Percentiles rank a stretch among this genome's conserved stretches.
phyloP scores from a whole-genome alignment of 2,888 invertebrate species.

The Galerucella calmariensis region DNA sequence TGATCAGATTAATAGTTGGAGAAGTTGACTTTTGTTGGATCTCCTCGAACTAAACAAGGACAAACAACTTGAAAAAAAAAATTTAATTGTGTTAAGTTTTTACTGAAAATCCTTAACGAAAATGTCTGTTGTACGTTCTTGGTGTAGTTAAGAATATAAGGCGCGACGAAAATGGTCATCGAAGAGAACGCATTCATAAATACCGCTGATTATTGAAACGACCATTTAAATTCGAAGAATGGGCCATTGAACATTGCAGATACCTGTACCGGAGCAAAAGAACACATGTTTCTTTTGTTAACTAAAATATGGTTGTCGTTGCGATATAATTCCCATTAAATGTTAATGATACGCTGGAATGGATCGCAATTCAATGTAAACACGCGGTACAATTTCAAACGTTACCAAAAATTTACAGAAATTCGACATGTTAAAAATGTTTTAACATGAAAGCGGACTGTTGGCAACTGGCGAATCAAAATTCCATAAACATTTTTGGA shows the following conservation, averaged over 20 bases:
- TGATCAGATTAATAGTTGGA: too few species aligned
- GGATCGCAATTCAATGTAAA: slow-evolving; percentile 64
- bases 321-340: slow-evolving; percentile 64
- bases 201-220: slow-evolving; percentile 46
- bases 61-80: too few species aligned
- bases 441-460: too few species aligned
- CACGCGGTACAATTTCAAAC: slow-evolving; percentile 58
- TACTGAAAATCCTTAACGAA: background rate
- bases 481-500: too few species aligned
- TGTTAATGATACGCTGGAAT: slow-evolving; percentile 64
- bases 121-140: slow-evolving; percentile 1
- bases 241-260: slow-evolving; percentile 54
- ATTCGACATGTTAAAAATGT: slow-evolving; percentile 54
- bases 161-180: slow-evolving; percentile 44
- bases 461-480: too few species aligned
- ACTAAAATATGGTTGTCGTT: slow-evolving; percentile 57
- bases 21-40: too few species aligned
- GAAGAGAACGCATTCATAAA: slow-evolving; percentile 37
- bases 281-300: slow-evolving; percentile 64
- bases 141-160: slow-evolving; percentile 17
- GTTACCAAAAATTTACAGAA: slow-evolving; percentile 59
- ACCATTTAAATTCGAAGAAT: slow-evolving; percentile 52
- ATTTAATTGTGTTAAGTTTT: background rate
- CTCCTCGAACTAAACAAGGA: too few species aligned
- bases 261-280: slow-evolving; percentile 57